Percentiles rank a stretch among this genome's conserved stretches.
Conservation (phyloP, 2,888 invertebrate species). For the Drosophila melanocephala region DNA sequence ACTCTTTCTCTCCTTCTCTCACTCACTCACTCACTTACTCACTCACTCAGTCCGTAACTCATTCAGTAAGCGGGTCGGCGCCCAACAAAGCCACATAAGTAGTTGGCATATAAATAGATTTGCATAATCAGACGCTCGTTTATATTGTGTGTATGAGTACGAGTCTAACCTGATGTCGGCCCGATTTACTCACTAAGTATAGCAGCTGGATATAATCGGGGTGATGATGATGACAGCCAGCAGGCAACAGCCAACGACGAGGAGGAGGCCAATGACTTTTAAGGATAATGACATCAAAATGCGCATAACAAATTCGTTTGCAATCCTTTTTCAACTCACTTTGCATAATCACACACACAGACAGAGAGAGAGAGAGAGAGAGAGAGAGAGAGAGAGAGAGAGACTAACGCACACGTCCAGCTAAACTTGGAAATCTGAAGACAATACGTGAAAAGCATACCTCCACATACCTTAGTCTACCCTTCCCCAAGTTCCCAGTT, state of each 20-base stretch:
- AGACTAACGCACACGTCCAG: constrained; percentile 4
- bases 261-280: constrained; percentile 69
- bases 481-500: neutral
- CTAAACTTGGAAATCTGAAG: constrained; percentile 44
- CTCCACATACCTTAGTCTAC: neutral
- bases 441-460: constrained; percentile 37
- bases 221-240: constrained; percentile 8
- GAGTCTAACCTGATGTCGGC: constrained; percentile 35
- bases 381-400: neutral
- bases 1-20: neutral
- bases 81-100: constrained; percentile 63
- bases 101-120: constrained; percentile 71
- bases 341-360: constrained; percentile 60
- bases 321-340: constrained; percentile 71
- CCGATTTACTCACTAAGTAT: constrained; percentile 19
- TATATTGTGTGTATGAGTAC: constrained; percentile 23
- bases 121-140: constrained; percentile 57
- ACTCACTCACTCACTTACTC: neutral
- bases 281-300: constrained; percentile 77
- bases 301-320: constrained; percentile 76
- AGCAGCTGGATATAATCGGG: constrained; percentile 15
- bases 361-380: neutral
- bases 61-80: constrained; percentile 30
- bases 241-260: constrained; percentile 5
- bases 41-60: neutral